Evolutionary conservation across 2,113 vertebrate genomes (phyloP), one percentile per base, ranked within the genome.

Genomic region (Rallus limicola): DNA sequence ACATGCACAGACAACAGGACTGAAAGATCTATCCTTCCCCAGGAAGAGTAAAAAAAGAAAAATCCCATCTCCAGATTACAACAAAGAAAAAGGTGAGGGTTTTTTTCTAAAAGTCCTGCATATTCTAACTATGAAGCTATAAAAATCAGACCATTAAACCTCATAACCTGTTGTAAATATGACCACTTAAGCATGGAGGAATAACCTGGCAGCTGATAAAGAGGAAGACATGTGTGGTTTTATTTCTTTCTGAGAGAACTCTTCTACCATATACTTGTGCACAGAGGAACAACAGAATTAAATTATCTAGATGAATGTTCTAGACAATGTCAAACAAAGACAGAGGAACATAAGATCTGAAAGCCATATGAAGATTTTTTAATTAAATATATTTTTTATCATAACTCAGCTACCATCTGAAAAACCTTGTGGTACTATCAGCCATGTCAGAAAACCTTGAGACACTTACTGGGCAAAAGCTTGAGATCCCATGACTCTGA

Each of bases 401-500:
- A 31, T 21, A 86, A 56, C 15, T 70, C 80, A 90, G 36, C 68
- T 78, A n/a, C 14, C 33, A 58, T 56, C 38, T 46, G 46, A 52
- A 69, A 91, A 84, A 77, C 9, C 36, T 65, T 77, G 25, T 62
- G 8, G 25, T 86, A 65, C 31, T 67, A 21, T 74, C 75, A 70
- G 25, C 11, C 34, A 26, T 2, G 14, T 52, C 63, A 84, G 56
- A 81, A 84, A 95, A 78, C 5, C 19, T 55, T 64, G 38, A 78
- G 84, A 38, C 25, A 53, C 15, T 70, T 50, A 67, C 13, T 48
- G 33, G 10, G 10, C 28, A 76, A 53, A 92, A 71, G 20, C 12
- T 23, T 85, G 13, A 7, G 20, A 34, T 86, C 82, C 38, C 79
- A 31, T 94, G 90, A 90, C 75, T 62, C 71, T 97, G 87, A 96